Base-by-base conservation (phyloP, 2,113 vertebrate species). In the Mastomys coucha region DNA sequence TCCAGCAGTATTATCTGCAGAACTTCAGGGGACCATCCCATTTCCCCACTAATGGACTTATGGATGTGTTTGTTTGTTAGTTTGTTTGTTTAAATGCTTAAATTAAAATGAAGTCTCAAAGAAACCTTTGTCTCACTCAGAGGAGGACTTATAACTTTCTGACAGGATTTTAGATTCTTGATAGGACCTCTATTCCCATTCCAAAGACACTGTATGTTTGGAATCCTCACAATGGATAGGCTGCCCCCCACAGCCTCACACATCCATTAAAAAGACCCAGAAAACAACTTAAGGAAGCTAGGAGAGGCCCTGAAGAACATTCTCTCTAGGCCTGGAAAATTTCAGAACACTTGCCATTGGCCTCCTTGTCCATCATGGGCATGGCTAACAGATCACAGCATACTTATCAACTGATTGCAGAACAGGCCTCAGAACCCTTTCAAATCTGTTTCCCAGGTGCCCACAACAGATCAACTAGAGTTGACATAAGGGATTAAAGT, bases 401-500 rank as follows among this genome's bases (percentile, higher is more conserved):
- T 94, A 95, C 19, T 78, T 72, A 84, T 85, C 90, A 88, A 78
- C 1, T 65, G 24, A 85, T 28, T n/a, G 49, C 49, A 65, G n/a
- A 58, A 42, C 75, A 82, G 5, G 20, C 56, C 77, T 65, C 91
- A 82, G 86, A 91, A 95, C 82, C 56, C 63, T 88, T 94, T 86
- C 31, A 63, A 85, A 82, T 80, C 20, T 72, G 39, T 88, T 96
- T 96, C 86, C 56, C 80, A 82, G 51, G 65, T 93, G 76, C 39
- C 60, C 24, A 49, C 33, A 72, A 80, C 13, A 39, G 65, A 65
- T 88, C 84, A 87, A 33, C 14, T 89, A 33, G 45, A 53, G 72
- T 60, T 80, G 84, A 96, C 75, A 72, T 33, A 67, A 36, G 70
- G 93, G 92, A 95, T 88, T 90, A 96, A 96, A 60, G n/a, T 80